Percentiles rank a stretch among this genome's conserved stretches.
Conservation (phyloP, 2,888 invertebrate genomes). For the Drosophila borborema region DNA sequence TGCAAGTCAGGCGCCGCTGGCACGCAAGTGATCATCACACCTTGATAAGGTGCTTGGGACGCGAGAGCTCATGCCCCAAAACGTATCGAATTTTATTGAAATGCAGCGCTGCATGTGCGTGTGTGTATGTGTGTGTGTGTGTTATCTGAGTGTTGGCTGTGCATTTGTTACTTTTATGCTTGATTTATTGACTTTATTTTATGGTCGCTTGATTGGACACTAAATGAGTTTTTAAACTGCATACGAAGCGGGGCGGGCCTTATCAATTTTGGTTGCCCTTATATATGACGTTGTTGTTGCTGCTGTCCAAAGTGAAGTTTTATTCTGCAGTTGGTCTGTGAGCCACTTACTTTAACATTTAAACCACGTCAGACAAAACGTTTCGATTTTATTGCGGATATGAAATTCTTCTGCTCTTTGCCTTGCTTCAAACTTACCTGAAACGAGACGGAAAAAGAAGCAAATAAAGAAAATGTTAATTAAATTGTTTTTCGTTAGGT, state of each 20-base stretch:
- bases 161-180: slow-evolving; percentile 82
- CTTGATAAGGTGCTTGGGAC: slow-evolving; percentile 66
- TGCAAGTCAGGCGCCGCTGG: slow-evolving; percentile 82
- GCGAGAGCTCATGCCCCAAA: slow-evolving; percentile 48
- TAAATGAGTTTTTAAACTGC: slow-evolving; percentile 79
- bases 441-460: slow-evolving; percentile 55
- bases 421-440: slow-evolving; percentile 64
- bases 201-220: slow-evolving; percentile 80
- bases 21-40: slow-evolving; percentile 81
- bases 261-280: slow-evolving; percentile 66
- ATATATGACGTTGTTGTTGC: slow-evolving; percentile 13
- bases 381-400: slow-evolving; percentile 72
- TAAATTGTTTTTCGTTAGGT: slow-evolving; percentile 61
- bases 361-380: slow-evolving; percentile 79
- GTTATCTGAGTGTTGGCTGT: slow-evolving; percentile 78
- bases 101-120: slow-evolving; percentile 59
- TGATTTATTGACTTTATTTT: slow-evolving; percentile 80
- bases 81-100: slow-evolving; percentile 81
- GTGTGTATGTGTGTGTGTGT: slow-evolving; percentile 10
- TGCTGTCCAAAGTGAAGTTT: slow-evolving; percentile 27
- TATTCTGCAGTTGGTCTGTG: slow-evolving; percentile 50
- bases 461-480: slow-evolving; percentile 64
- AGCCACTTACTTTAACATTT: slow-evolving; percentile 75
- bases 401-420: slow-evolving; percentile 43
- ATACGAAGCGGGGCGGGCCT: slow-evolving; percentile 77